A percentile compares a stretch with the other conserved stretches of the same genome.
These are phyloP conservation scores for Trichopria drosophilae DNA, from an alignment of 2,888 invertebrate species.

Conservation along the genomic window DNA sequence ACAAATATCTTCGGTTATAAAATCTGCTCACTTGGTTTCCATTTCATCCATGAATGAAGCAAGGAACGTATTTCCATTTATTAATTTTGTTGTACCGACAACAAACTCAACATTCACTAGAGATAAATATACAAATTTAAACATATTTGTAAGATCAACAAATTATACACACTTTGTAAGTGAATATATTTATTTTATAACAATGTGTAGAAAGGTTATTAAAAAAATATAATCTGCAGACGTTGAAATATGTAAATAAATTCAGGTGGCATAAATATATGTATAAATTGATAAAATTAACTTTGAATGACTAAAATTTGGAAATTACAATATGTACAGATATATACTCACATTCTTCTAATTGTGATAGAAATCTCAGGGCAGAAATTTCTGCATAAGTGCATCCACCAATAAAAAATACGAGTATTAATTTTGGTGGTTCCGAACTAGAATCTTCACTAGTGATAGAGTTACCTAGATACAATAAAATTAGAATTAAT, in stretches of 20 bases:
- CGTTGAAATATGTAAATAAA: not conserved
- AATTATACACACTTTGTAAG: not conserved
- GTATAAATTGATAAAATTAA: not conserved
- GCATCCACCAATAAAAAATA: slow-evolving; percentile 96
- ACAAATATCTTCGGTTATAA: too few species aligned
- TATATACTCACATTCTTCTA: slow-evolving; percentile 68
- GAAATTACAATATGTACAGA: not conserved
- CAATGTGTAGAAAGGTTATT: slow-evolving; percentile 2
- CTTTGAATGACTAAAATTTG: not conserved
- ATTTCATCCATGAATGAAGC: slow-evolving; percentile 70
- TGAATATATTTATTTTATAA: not conserved
- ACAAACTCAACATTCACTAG: slow-evolving; percentile 82
- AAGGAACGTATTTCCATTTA: slow-evolving; percentile 86
- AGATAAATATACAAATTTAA: slow-evolving; percentile 36
- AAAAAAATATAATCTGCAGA: not conserved
- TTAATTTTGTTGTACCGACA: slow-evolving; percentile 87
- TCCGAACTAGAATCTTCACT: slow-evolving; percentile 59
- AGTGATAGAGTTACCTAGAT: slow-evolving; percentile 56
- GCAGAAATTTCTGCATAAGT: slow-evolving; percentile 92
- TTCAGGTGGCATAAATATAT: not conserved
- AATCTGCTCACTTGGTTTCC: too few species aligned
- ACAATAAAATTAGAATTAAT: not conserved
- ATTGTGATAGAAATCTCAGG: slow-evolving; percentile 72
- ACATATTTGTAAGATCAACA: not conserved
- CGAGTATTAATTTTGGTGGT: slow-evolving; percentile 75